Conservation (phyloP, 2,797 vertebrate species). For the Trachurus trachurus region DNA sequence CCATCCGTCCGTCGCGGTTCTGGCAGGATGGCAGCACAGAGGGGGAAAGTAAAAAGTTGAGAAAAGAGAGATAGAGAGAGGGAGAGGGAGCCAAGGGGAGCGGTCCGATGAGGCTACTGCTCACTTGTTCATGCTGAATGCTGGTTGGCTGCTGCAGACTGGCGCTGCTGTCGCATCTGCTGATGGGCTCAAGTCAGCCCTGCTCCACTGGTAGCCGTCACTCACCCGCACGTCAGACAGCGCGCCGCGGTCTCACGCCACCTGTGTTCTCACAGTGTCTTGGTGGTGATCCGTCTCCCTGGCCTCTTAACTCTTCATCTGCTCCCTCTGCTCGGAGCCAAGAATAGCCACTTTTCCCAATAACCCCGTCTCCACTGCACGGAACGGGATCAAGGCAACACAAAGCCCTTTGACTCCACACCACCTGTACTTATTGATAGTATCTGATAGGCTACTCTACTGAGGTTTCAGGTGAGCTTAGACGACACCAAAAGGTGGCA, state of each 20-base stretch:
- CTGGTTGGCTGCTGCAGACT: constrained; percentile 48
- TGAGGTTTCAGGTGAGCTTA: neutral
- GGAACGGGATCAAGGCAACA: too few relatives aligned
- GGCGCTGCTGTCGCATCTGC: constrained; percentile 65
- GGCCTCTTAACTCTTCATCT: constrained; percentile 43
- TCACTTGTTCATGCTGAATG: constrained; percentile 18
- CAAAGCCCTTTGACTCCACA: too few relatives aligned
- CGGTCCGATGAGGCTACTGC: constrained; percentile 18
- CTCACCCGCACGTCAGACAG: constrained; percentile 72
- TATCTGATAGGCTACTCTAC: neutral
- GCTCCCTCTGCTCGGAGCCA: constrained; percentile 38
- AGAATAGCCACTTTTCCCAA: neutral
- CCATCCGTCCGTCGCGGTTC: constrained; percentile 6
- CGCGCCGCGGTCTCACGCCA: constrained; percentile 62
- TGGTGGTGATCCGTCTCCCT: constrained; percentile 50
- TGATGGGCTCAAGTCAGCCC: constrained; percentile 69
- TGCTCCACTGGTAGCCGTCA: constrained; percentile 77
- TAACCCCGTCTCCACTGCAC: too few relatives aligned
- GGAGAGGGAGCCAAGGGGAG: neutral
- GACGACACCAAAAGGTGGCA: too few relatives aligned
- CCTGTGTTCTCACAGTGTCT: constrained; percentile 64
- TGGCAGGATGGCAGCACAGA: constrained; percentile 45
- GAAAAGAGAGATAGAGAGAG: neutral
- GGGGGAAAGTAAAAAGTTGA: constrained; percentile 35
- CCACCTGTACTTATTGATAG: neutral